These are phyloP conservation scores for Strix uralensis DNA, from an alignment of 2,113 vertebrate species.

Conservation along the genomic window DNA sequence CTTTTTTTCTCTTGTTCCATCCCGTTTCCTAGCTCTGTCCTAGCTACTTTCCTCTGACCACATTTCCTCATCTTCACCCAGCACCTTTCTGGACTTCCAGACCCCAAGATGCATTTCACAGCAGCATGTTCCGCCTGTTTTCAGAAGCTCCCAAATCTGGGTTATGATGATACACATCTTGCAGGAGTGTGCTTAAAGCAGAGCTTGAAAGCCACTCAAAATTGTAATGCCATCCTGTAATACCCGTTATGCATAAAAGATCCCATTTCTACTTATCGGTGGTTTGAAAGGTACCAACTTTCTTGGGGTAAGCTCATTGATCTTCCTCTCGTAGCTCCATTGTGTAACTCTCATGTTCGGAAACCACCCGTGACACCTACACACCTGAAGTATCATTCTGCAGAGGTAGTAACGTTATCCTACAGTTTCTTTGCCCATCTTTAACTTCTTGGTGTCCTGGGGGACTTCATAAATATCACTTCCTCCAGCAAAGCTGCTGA, in stretches of 20 bases:
- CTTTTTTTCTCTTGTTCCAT: rapidly evolving
- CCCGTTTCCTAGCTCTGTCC: neutral
- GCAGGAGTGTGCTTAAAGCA: neutral
- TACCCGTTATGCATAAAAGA: neutral
- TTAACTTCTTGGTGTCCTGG: slow-evolving; percentile 37
- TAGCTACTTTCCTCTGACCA: neutral
- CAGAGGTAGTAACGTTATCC: neutral
- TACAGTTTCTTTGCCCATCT: neutral
- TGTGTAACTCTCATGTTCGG: neutral
- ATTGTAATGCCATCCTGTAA: too few species aligned
- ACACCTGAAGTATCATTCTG: neutral
- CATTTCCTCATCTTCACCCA: neutral
- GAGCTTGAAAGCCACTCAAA: neutral
- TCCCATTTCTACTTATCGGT: neutral
- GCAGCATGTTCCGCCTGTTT: neutral
- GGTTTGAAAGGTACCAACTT: neutral
- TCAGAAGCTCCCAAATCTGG: neutral
- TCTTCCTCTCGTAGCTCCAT: rapidly evolving
- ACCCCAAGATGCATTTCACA: neutral
- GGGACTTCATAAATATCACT: slow-evolving; percentile 68
- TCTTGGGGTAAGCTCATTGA: neutral
- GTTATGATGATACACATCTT: neutral
- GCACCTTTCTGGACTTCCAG: too few species aligned
- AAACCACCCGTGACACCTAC: neutral
- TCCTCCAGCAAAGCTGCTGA: slow-evolving; percentile 63